Percentiles rank a stretch among this genome's conserved stretches.
These are phyloP conservation scores for Thereva unica DNA, from an alignment of 2,888 invertebrate species.

Conservation along the genomic window DNA sequence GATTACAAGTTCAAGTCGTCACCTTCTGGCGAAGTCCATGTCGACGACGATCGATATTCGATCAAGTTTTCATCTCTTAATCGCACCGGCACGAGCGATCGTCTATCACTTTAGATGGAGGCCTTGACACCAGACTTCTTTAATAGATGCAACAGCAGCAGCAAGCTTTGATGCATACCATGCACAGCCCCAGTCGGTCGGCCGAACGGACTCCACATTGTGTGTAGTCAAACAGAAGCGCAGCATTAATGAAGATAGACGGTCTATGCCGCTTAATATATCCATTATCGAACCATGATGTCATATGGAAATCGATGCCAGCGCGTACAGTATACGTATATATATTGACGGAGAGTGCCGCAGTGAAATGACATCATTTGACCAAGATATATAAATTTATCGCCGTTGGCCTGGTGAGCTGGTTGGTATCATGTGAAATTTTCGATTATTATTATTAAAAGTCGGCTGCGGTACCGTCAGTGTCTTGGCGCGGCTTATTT, in stretches of 20 bases:
- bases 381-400: slow-evolving; percentile 7
- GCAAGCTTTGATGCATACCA: not conserved
- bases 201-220: not conserved
- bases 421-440: no score
- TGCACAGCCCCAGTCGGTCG: not conserved
- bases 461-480: no score
- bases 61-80: slow-evolving; percentile 1
- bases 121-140: not conserved
- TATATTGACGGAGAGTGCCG: not conserved
- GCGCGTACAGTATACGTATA: not conserved
- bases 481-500: no score
- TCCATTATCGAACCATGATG: slow-evolving; percentile 5
- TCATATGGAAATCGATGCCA: slow-evolving; percentile 10
- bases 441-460: no score
- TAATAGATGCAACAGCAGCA: not conserved
- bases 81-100: not conserved
- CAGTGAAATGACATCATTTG: slow-evolving; percentile 7
- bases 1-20: slow-evolving; percentile 25
- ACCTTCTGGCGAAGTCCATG: slow-evolving; percentile 7
- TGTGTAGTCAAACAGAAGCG: not conserved
- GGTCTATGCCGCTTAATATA: not conserved
- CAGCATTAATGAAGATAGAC: not conserved
- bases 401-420: not conserved
- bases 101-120: slow-evolving; percentile 8
- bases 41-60: not conserved